phyloP scores from a whole-genome alignment of 1,140 invertebrate species.

The Drosophila pandora region DNA sequence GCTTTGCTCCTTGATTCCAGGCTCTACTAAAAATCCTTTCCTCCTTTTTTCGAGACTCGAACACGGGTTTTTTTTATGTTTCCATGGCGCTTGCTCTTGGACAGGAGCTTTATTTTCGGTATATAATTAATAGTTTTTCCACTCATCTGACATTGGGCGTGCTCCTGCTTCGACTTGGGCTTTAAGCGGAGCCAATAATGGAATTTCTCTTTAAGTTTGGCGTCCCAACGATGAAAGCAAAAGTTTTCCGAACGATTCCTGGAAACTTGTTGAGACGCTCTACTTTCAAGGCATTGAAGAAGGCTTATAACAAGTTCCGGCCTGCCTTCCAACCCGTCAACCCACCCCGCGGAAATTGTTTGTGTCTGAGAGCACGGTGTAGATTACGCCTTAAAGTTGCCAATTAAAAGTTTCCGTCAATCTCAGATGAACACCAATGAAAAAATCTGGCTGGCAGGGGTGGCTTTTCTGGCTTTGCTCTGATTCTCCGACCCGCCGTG shows the following conservation, averaged over 20 bases:
- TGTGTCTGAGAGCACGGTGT: constrained; percentile 30
- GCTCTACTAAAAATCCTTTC: constrained; percentile 18
- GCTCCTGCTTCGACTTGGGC: constrained; percentile 18
- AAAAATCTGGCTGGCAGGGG: background rate
- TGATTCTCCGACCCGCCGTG: constrained; percentile 21
- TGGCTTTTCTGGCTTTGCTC: background rate
- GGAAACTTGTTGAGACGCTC: constrained; percentile 63
- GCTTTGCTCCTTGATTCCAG: constrained; percentile 2
- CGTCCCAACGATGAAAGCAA: constrained; percentile 62
- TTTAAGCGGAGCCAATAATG: constrained; percentile 57
- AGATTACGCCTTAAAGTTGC: constrained; percentile 77
- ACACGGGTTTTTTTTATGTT: constrained; percentile 31
- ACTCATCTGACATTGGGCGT: constrained; percentile 57
- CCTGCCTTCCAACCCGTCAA: background rate
- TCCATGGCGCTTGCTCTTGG: constrained; percentile 22
- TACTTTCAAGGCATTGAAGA: constrained; percentile 64
- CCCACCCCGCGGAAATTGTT: constrained; percentile 11
- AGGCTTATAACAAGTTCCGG: constrained; percentile 58
- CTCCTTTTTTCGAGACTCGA: background rate
- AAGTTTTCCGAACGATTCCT: constrained; percentile 51
- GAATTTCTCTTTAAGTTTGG: constrained; percentile 71
- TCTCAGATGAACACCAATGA: constrained; percentile 21
- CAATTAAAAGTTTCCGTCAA: constrained; percentile 73
- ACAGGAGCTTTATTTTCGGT: constrained; percentile 59
- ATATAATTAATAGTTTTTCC: constrained; percentile 76